phyloP scores from a whole-genome alignment of 2,888 invertebrate species.

The Amorpha juglandis region DNA sequence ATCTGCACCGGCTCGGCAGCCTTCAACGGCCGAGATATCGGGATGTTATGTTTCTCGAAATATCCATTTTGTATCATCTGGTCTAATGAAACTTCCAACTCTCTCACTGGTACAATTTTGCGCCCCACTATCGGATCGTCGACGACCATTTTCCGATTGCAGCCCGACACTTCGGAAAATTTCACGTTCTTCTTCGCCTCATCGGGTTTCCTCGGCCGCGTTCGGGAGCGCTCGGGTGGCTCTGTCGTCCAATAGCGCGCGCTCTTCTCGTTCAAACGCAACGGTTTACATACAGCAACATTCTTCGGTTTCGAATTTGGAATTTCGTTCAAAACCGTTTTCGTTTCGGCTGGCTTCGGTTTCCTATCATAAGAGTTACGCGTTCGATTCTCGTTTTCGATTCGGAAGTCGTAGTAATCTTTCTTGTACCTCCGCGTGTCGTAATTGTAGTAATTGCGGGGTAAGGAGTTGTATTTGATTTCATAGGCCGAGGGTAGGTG shows the following conservation, averaged over 20 bases:
- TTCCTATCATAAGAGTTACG: constrained; percentile 60
- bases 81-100: constrained; percentile 77
- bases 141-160: constrained; percentile 75
- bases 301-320: constrained; percentile 58
- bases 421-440: constrained; percentile 67
- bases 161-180: constrained; percentile 80
- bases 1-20: constrained; percentile 56
- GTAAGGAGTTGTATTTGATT: constrained; percentile 74
- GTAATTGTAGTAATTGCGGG: constrained; percentile 71
- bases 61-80: constrained; percentile 82
- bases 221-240: constrained; percentile 55
- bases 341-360: constrained; percentile 30
- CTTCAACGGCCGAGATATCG: constrained; percentile 63
- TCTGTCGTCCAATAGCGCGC: constrained; percentile 78
- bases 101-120: constrained; percentile 77
- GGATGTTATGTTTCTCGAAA: constrained; percentile 79
- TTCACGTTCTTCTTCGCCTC: constrained; percentile 79
- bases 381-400: constrained; percentile 60
- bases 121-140: constrained; percentile 74
- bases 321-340: constrained; percentile 41
- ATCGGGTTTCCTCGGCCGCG: constrained; percentile 61
- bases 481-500: constrained; percentile 73
- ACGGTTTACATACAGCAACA: constrained; percentile 76
- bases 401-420: constrained; percentile 78
- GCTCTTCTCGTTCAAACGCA: constrained; percentile 68